Conservation (phyloP, 2,797 vertebrate genomes). For the Enteromius trimaculatus region DNA sequence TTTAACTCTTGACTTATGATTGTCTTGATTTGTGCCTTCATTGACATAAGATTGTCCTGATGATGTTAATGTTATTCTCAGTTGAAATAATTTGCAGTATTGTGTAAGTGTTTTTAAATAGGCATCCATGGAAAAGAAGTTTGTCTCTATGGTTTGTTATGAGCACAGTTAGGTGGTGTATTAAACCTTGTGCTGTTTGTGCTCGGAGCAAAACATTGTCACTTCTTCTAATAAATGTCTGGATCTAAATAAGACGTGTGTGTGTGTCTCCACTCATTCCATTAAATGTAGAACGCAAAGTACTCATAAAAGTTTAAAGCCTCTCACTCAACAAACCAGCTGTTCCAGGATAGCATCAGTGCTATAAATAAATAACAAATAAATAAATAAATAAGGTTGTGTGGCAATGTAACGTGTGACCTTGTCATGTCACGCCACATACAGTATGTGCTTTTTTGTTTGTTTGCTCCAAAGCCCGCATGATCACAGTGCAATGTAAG, state of each 20-base stretch:
- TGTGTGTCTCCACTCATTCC: constrained; percentile 12
- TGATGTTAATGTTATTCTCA: constrained; percentile 27
- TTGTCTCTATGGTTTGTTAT: constrained; percentile 18
- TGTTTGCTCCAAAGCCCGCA: not conserved
- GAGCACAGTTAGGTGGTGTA: constrained; percentile 38
- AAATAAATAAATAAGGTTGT: not conserved
- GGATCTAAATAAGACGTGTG: not conserved
- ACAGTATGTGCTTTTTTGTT: not conserved
- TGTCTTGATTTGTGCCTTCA: constrained; percentile 56
- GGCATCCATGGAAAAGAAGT: constrained; percentile 16
- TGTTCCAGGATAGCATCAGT: not conserved
- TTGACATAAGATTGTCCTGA: constrained; percentile 49
- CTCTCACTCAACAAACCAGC: not conserved
- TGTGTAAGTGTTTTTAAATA: constrained; percentile 19
- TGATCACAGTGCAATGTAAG: constrained; percentile 29
- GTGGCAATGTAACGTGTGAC: not conserved
- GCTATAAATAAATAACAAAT: not conserved
- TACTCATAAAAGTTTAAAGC: constrained; percentile 29
- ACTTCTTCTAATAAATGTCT: constrained; percentile 56
- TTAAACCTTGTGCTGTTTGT: constrained; percentile 36
- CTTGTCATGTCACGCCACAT: not conserved
- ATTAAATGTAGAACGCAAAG: constrained; percentile 22
- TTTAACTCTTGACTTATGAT: constrained; percentile 34
- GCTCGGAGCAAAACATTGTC: constrained; percentile 31
- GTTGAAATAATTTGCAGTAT: constrained; percentile 28